These are phyloP conservation scores for Rhinichthys osculus DNA, from an alignment of 2,797 vertebrate species.

Conservation along the genomic window DNA sequence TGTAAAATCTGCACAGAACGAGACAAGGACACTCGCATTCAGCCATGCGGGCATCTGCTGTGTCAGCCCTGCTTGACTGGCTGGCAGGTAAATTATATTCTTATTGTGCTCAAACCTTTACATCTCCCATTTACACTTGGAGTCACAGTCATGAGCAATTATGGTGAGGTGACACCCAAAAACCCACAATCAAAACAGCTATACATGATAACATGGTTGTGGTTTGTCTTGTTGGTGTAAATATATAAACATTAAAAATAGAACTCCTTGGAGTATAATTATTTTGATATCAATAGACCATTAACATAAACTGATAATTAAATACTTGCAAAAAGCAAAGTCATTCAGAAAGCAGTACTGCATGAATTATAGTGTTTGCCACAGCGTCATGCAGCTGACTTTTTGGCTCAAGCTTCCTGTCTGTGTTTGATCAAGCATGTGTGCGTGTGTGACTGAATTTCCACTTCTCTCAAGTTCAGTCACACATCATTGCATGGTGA, in stretches of 20 bases:
- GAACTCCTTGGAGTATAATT: neutral
- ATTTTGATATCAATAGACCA: neutral
- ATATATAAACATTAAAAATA: neutral
- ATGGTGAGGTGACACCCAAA: slow-evolving; percentile 16
- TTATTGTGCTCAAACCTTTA: neutral
- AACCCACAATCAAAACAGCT: neutral
- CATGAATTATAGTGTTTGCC: neutral
- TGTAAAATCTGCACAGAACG: slow-evolving; percentile 90
- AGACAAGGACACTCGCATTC: slow-evolving; percentile 84
- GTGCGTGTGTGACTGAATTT: slow-evolving; percentile 43
- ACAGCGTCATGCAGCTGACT: slow-evolving; percentile 21
- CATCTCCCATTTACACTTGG: neutral
- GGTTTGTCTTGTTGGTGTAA: neutral
- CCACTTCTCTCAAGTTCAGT: slow-evolving; percentile 48
- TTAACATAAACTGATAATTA: neutral
- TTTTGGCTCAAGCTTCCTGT: slow-evolving; percentile 69
- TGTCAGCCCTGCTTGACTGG: slow-evolving; percentile 81
- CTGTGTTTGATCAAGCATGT: slow-evolving; percentile 55
- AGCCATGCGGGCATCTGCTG: slow-evolving; percentile 89
- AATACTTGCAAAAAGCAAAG: neutral
- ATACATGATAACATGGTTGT: neutral
- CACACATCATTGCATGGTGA: slow-evolving; percentile 28
- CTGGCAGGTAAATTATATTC: slow-evolving; percentile 83
- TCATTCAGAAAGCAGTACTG: neutral
- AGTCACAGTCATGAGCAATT: neutral